These are phyloP conservation scores for Lonchura striata DNA, from an alignment of 2,113 vertebrate genomes.

Conservation along the genomic window DNA sequence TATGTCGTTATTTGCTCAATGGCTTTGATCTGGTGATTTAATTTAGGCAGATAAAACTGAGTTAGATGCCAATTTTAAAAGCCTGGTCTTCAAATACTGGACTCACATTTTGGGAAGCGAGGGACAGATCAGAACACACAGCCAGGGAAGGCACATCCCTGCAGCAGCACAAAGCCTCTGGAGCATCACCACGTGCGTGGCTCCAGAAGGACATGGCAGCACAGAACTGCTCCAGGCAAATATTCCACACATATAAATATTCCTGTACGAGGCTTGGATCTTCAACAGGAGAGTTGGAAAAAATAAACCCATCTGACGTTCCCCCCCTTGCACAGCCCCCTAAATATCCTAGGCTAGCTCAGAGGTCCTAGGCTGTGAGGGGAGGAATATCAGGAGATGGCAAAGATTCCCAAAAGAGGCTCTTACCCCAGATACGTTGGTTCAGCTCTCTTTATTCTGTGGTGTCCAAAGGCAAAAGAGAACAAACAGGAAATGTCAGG, in stretches of 20 bases:
- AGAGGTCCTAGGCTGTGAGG: too few species aligned
- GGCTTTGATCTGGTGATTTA: not conserved
- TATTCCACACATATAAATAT: not conserved
- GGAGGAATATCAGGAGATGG: too few species aligned
- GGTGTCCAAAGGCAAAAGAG: too few species aligned
- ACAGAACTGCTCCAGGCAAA: not conserved
- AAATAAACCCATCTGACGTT: not conserved
- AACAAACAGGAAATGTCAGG: too few species aligned
- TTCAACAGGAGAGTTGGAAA: not conserved
- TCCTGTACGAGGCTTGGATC: not conserved
- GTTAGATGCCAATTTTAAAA: not conserved
- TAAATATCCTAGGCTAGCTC: too few species aligned
- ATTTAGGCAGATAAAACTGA: not conserved
- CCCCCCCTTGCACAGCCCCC: too few species aligned
- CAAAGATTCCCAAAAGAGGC: too few species aligned
- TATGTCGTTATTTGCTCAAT: not conserved
- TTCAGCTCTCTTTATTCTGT: too few species aligned
- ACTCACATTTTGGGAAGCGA: not conserved
- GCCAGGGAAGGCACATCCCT: not conserved
- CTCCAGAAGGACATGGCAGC: not conserved
- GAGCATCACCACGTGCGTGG: accelerated
- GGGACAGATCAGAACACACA: not conserved
- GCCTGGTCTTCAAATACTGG: not conserved
- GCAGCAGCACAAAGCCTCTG: accelerated
- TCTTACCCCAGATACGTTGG: too few species aligned